phyloP scores from a whole-genome alignment of 2,797 vertebrate species.

The Vireo griseus region DNA sequence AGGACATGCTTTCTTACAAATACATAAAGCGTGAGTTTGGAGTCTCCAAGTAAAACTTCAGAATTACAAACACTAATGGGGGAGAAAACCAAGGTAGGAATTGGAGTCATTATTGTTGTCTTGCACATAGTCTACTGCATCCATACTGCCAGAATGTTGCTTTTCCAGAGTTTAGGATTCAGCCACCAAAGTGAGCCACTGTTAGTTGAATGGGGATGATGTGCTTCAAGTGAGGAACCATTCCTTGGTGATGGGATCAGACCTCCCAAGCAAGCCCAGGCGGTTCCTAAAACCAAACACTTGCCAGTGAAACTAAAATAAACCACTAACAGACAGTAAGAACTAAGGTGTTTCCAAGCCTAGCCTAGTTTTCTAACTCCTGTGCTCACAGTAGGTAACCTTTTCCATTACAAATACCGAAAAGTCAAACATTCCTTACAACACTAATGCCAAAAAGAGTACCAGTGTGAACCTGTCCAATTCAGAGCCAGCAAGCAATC shows the following conservation, averaged over 20 bases:
- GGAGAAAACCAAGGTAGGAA: neutral
- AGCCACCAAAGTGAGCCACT: slow-evolving; percentile 17
- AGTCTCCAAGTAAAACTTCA: neutral
- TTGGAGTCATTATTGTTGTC: fast-evolving
- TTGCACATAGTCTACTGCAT: neutral
- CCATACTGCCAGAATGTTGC: neutral
- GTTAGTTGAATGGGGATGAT: slow-evolving; percentile 27
- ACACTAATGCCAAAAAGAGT: neutral
- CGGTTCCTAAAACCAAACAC: neutral
- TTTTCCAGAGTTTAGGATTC: neutral
- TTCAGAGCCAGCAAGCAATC: neutral
- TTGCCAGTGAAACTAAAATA: slow-evolving; percentile 24
- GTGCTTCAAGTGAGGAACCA: slow-evolving; percentile 18
- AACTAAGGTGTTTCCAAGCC: neutral
- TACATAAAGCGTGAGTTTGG: neutral
- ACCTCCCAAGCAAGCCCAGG: slow-evolving; percentile 44
- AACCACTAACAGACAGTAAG: neutral
- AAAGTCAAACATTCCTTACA: neutral
- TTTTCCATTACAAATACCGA: slow-evolving; percentile 7
- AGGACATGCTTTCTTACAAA: neutral
- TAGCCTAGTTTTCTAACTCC: neutral
- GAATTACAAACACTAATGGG: neutral
- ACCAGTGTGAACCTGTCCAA: neutral
- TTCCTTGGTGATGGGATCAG: slow-evolving; percentile 29
- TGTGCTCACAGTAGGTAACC: neutral